Evolutionary conservation across 1,140 invertebrate genomes (phyloP).

Genomic region (Babylonia areolata): DNA sequence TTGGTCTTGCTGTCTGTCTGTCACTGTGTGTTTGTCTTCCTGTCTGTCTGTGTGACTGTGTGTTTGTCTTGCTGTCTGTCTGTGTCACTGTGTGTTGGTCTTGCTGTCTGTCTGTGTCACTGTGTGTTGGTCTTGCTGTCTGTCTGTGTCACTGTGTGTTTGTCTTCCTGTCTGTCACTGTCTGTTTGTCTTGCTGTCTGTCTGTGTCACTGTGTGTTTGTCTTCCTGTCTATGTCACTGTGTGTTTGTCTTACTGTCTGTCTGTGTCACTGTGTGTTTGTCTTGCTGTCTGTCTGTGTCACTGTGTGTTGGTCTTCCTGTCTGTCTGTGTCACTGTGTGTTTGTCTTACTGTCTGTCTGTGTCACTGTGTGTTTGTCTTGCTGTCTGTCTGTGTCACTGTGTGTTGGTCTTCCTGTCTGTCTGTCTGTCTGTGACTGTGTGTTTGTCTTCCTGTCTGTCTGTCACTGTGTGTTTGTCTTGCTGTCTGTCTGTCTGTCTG

Average conservation of each 20-base stretch:
- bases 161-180: background rate
- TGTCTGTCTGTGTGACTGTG: too few relatives aligned
- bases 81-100: background rate
- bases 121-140: background rate
- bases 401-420: background rate
- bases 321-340: background rate
- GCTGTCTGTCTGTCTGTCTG: too few relatives aligned
- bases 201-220: too few relatives aligned
- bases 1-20: background rate
- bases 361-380: background rate
- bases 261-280: too few relatives aligned
- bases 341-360: background rate
- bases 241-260: too few relatives aligned
- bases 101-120: background rate
- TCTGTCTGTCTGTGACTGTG: too few relatives aligned
- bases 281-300: background rate
- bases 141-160: background rate
- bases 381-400: background rate
- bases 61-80: background rate
- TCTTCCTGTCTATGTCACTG: too few relatives aligned
- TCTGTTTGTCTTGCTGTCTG: too few relatives aligned
- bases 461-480: too few relatives aligned
- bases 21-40: background rate
- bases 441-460: background rate
- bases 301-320: too few relatives aligned